These are phyloP conservation scores for Rachycentron canadum DNA, from an alignment of 2,797 vertebrate genomes.

Conservation along the genomic window DNA sequence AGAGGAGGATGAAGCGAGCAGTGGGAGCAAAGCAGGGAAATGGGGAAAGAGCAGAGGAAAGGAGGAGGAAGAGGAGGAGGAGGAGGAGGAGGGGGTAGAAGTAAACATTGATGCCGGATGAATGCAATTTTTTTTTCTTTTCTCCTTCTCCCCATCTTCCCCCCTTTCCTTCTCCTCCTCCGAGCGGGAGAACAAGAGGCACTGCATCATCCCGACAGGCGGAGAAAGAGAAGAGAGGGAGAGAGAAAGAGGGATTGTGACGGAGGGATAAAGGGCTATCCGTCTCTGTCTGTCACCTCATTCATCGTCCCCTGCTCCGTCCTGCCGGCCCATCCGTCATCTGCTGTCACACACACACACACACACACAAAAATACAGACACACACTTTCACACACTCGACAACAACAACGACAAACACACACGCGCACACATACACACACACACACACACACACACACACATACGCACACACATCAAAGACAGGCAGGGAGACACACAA, in stretches of 20 bases:
- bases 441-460: too few species aligned
- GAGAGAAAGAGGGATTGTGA: constrained; percentile 89
- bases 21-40: constrained; percentile 17
- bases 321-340: constrained; percentile 95
- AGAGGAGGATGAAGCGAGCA: constrained; percentile 45
- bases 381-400: constrained; percentile 60
- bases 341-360: constrained; percentile 91
- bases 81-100: constrained; percentile 46
- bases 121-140: constrained; percentile 79
- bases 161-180: constrained; percentile 67
- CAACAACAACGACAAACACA: constrained; percentile 46
- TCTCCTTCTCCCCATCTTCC: constrained; percentile 57
- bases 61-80: constrained; percentile 3
- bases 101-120: constrained; percentile 78
- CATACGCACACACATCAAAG: constrained; percentile 58
- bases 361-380: constrained; percentile 69
- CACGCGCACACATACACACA: constrained; percentile 75
- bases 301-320: constrained; percentile 94
- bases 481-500: constrained; percentile 41
- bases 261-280: constrained; percentile 96
- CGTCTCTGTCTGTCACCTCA: constrained; percentile 96
- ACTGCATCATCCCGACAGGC: constrained; percentile 99
- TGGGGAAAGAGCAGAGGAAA: constrained; percentile 7
- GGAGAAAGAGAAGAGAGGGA: constrained; percentile 82
- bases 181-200: constrained; percentile 90